These are phyloP conservation scores for Coenonympha arcania DNA, from an alignment of 2,888 invertebrate species.

Conservation along the genomic window DNA sequence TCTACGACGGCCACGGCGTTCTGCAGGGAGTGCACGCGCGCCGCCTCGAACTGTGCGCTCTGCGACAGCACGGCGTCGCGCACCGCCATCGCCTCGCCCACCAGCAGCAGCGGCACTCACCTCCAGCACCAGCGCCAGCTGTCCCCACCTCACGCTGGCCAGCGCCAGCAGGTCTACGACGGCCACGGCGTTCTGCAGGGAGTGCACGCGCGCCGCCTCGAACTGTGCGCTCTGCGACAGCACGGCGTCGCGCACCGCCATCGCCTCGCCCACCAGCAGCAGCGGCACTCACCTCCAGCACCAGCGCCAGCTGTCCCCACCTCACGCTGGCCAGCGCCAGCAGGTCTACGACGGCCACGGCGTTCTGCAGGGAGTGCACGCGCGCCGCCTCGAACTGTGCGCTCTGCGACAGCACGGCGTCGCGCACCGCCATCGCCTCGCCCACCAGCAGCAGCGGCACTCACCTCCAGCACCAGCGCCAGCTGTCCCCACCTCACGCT, in stretches of 20 bases:
- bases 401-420: constrained; percentile 94
- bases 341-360: constrained; percentile 91
- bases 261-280: constrained; percentile 90
- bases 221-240: constrained; percentile 95
- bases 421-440: constrained; percentile 92
- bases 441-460: constrained; percentile 90
- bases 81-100: constrained; percentile 93
- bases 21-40: constrained; percentile 85
- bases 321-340: constrained; percentile 88
- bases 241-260: constrained; percentile 95
- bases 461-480: constrained; percentile 83
- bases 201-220: constrained; percentile 83
- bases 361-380: constrained; percentile 88
- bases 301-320: constrained; percentile 85
- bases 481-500: constrained; percentile 90
- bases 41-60: constrained; percentile 89
- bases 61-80: constrained; percentile 95
- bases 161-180: constrained; percentile 93
- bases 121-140: constrained; percentile 83
- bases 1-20: constrained; percentile 93
- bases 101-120: constrained; percentile 77
- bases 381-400: constrained; percentile 90
- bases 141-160: constrained; percentile 88
- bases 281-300: constrained; percentile 89
- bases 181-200: constrained; percentile 89